Evolutionary conservation across 2,113 vertebrate species (phyloP).

Genomic region (Lipophrys pholis): DNA sequence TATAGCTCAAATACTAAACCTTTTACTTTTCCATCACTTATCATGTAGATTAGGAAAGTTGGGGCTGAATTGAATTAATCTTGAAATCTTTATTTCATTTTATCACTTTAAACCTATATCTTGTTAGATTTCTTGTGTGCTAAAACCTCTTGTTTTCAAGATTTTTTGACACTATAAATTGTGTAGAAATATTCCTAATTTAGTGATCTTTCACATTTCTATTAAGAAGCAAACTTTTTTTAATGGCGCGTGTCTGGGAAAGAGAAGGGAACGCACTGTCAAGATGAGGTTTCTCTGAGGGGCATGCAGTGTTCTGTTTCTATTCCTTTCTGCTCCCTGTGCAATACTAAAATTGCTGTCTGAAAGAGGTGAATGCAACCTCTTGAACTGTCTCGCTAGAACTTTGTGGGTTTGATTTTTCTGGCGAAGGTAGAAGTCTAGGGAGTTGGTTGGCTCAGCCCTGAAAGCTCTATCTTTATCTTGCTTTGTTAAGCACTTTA

Average conservation of each 20-base stretch:
- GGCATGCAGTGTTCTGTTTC: not conserved
- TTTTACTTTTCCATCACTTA: no score
- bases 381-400: not conserved
- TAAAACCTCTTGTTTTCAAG: no score
- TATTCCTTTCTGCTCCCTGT: not conserved
- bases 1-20: not conserved
- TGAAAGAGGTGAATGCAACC: not conserved
- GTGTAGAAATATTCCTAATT: no score
- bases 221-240: not conserved
- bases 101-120: no score
- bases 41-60: no score
- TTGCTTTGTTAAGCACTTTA: not conserved
- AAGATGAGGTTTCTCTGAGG: not conserved
- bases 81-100: no score
- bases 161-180: no score
- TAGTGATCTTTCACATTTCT: not conserved
- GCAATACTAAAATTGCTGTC: not conserved
- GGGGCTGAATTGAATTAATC: no score
- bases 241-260: not conserved
- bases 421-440: not conserved
- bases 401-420: not conserved
- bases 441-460: not conserved
- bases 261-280: not conserved
- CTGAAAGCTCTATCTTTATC: not conserved
- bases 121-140: no score